A percentile compares a stretch with the other conserved stretches of the same genome.
phyloP scores from a whole-genome alignment of 2,888 invertebrate genomes.

The Erynnis tages region DNA sequence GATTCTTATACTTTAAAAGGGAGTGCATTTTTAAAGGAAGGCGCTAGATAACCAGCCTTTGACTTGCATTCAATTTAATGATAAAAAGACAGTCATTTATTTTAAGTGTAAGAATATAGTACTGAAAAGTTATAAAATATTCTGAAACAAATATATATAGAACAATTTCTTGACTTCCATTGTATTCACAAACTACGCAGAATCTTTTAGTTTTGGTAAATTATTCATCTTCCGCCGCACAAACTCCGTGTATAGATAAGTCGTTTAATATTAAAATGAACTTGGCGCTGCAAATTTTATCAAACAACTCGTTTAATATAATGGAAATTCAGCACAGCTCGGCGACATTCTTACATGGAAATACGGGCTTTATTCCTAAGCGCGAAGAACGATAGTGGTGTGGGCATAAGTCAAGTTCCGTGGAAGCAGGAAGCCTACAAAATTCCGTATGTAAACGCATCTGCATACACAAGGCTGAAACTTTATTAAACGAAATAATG shows the following conservation, averaged over 20 bases:
- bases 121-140: neutral
- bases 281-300: constrained; percentile 27
- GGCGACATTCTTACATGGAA: neutral
- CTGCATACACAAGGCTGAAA: constrained; percentile 46
- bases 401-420: constrained; percentile 18
- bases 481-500: constrained; percentile 67
- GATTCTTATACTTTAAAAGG: constrained; percentile 10
- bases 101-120: neutral
- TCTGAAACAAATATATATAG: neutral
- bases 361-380: neutral
- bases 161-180: too few species aligned
- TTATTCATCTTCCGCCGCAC: constrained; percentile 5
- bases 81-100: neutral
- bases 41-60: constrained; percentile 17
- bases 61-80: constrained; percentile 12
- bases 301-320: constrained; percentile 26
- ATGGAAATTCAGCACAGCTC: constrained; percentile 21
- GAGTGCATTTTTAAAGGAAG: constrained; percentile 4
- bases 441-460: constrained; percentile 50
- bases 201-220: constrained; percentile 4
- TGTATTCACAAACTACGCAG: neutral
- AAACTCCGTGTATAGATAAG: constrained; percentile 17
- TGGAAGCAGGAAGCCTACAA: constrained; percentile 30
- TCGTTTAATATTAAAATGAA: constrained; percentile 28
- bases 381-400: constrained; percentile 24